Conservation (phyloP, 2,113 vertebrate genomes). For the Coturnix japonica region DNA sequence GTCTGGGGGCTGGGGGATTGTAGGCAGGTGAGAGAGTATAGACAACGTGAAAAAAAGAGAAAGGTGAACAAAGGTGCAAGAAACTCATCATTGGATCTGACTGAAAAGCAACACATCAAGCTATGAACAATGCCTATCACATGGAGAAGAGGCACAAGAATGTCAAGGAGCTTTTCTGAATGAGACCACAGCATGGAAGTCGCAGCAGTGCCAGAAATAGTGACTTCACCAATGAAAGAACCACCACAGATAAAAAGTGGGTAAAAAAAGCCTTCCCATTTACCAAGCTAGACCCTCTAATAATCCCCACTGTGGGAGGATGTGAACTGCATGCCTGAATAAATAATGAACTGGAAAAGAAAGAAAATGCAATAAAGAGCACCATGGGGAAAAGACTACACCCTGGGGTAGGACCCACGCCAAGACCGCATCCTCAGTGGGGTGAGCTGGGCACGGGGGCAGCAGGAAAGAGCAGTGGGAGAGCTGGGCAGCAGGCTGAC, state of each 20-base stretch:
- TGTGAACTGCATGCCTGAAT: constrained; percentile 52
- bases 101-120: neutral
- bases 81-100: neutral
- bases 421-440: neutral
- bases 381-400: neutral
- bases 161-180: constrained; percentile 26
- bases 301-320: constrained; percentile 56
- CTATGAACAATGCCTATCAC: neutral
- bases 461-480: neutral
- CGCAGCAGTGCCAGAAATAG: constrained; percentile 20
- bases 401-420: neutral
- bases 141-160: constrained; percentile 21
- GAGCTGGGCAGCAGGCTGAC: neutral
- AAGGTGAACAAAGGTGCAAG: neutral
- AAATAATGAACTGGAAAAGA: constrained; percentile 23
- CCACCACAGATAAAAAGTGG: constrained; percentile 31
- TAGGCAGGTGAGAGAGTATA: neutral
- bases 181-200: constrained; percentile 22
- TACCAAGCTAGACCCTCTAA: neutral
- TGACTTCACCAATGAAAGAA: constrained; percentile 60
- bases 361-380: constrained; percentile 13
- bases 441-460: neutral
- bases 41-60: neutral
- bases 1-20: neutral
- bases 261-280: neutral